A percentile compares a stretch with the other conserved stretches of the same genome.
Evolutionary conservation across 2,888 invertebrate genomes (phyloP).

Genomic region (Agonopterix heracliana): DNA sequence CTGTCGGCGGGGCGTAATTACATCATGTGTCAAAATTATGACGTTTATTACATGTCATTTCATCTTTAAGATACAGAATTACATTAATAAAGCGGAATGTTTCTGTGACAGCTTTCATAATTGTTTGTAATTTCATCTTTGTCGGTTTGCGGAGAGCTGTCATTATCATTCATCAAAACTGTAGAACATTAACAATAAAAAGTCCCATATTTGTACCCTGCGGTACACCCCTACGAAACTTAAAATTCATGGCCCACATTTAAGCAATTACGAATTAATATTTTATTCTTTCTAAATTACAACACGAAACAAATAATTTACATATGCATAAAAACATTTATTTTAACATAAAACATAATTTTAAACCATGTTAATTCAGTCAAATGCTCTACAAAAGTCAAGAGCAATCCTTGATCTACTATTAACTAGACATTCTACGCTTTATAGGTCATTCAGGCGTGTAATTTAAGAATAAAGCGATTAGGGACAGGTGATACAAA

Average conservation of each 20-base stretch:
- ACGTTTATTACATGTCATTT: constrained; percentile 2
- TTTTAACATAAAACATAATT: no score
- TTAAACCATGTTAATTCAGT: background rate
- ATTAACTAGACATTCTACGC: no score
- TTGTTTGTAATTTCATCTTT: no score
- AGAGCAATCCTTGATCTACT: constrained; percentile 1
- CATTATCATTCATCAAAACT: no score
- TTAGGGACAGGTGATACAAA: constrained; percentile 26
- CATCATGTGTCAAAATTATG: constrained; percentile 7
- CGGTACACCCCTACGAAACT: no score
- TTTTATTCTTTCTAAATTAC: no score
- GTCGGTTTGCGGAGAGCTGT: no score
- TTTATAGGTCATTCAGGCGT: constrained; percentile 3
- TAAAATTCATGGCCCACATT: no score
- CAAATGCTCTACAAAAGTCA: constrained; percentile 4
- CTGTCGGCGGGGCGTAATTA: constrained; percentile 3
- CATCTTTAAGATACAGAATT: background rate
- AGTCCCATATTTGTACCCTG: no score
- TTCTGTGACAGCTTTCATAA: no score
- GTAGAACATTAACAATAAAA: no score
- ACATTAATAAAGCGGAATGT: background rate
- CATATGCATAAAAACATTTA: background rate
- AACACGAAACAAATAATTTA: background rate
- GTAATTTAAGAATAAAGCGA: constrained; percentile 13
- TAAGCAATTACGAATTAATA: background rate